These are phyloP conservation scores for Anthophora plumipes DNA, from an alignment of 2,888 invertebrate species.

Conservation along the genomic window DNA sequence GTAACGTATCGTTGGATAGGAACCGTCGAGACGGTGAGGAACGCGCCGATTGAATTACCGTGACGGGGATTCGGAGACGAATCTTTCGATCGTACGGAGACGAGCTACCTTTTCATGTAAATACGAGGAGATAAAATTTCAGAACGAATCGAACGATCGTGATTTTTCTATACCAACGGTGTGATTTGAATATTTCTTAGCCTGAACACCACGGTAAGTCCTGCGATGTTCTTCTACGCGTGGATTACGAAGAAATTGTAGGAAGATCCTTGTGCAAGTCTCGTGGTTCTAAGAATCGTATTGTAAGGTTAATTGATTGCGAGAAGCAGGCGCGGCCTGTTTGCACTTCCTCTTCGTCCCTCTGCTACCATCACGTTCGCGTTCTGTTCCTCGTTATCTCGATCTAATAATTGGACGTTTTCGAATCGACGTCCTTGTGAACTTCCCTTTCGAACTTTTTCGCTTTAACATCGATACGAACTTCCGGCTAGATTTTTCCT, in stretches of 20 bases:
- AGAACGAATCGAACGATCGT: not conserved
- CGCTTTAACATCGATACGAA: slow-evolving; percentile 46
- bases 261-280: not conserved
- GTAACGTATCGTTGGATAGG: slow-evolving; percentile 1
- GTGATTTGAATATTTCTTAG: too few species aligned
- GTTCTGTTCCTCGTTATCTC: slow-evolving; percentile 26
- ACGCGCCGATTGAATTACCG: slow-evolving; percentile 16
- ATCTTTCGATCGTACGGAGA: not conserved
- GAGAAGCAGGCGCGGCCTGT: slow-evolving; percentile 51
- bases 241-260: not conserved
- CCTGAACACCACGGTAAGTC: too few species aligned
- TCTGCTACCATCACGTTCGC: not conserved
- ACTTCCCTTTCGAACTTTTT: slow-evolving; percentile 64
- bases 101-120: not conserved
- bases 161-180: too few species aligned
- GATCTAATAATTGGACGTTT: slow-evolving; percentile 69
- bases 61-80: slow-evolving; percentile 10
- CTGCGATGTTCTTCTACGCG: too few species aligned
- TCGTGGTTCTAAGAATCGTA: slow-evolving; percentile 19
- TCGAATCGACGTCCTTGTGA: slow-evolving; percentile 54
- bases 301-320: slow-evolving; percentile 36
- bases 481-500: too few species aligned
- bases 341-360: slow-evolving; percentile 33
- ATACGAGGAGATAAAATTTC: not conserved
- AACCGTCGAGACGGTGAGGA: not conserved